phyloP scores from a whole-genome alignment of 2,888 invertebrate species.

The Sinodicranocentrus sp. region DNA sequence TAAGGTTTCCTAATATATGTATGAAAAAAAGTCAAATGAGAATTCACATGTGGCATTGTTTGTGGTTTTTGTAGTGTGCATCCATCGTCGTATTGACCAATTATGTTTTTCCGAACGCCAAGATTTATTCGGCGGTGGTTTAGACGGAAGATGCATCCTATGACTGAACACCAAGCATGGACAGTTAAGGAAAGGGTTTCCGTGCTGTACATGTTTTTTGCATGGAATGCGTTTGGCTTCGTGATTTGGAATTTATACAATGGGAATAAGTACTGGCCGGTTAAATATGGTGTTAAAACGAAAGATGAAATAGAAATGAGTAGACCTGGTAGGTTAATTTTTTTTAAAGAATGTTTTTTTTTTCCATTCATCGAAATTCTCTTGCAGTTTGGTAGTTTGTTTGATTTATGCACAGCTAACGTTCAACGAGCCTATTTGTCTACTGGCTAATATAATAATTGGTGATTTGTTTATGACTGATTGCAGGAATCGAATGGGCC shows the following conservation, averaged over 20 bases:
- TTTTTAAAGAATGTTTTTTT: too few species aligned
- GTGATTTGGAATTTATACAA: slow-evolving; percentile 82
- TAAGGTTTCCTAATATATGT: not conserved
- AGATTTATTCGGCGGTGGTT: slow-evolving; percentile 81
- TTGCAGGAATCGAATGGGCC: slow-evolving; percentile 82
- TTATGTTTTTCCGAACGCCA: slow-evolving; percentile 68
- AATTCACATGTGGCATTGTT: not conserved
- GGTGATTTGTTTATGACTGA: not conserved
- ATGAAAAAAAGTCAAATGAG: not conserved
- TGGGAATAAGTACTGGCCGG: slow-evolving; percentile 85
- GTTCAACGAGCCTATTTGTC: not conserved
- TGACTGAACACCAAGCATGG: slow-evolving; percentile 80
- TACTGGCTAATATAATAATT: not conserved
- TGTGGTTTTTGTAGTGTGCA: not conserved
- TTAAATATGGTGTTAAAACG: slow-evolving; percentile 83
- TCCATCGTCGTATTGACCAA: not conserved
- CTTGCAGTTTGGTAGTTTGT: not conserved
- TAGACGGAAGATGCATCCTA: slow-evolving; percentile 80
- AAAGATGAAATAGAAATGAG: slow-evolving; percentile 80
- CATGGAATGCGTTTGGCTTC: slow-evolving; percentile 86
- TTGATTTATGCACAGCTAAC: not conserved
- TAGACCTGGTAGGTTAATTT: slow-evolving; percentile 81
- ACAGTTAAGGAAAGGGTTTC: slow-evolving; percentile 84
- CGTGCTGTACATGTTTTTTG: slow-evolving; percentile 83
- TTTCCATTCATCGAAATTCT: too few species aligned